phyloP scores from a whole-genome alignment of 2,888 invertebrate species.

The Dryomyza anilis region DNA sequence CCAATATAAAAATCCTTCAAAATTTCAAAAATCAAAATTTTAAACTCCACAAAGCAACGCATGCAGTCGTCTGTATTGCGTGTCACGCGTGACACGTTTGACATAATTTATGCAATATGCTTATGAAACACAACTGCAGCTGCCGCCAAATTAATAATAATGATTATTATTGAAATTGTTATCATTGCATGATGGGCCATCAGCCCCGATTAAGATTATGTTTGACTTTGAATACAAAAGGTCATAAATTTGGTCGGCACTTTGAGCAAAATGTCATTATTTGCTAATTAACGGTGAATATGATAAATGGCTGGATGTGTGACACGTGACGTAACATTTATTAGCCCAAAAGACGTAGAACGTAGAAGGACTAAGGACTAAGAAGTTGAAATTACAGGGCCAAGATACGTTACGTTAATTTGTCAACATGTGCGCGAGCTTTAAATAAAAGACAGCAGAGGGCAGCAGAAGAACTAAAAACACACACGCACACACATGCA shows the following conservation, averaged over 20 bases:
- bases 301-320: constrained; percentile 33
- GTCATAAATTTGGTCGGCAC: constrained; percentile 29
- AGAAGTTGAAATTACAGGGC: constrained; percentile 2
- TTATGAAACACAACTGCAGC: background rate
- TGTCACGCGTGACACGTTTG: no score
- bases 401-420: constrained; percentile 35
- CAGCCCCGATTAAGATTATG: no score
- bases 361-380: background rate
- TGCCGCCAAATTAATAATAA: no score
- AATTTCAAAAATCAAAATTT: background rate
- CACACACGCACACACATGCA: background rate
- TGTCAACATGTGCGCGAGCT: constrained; percentile 29
- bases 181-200: no score
- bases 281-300: constrained; percentile 39
- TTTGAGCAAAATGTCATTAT: constrained; percentile 40
- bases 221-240: no score
- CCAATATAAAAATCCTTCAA: background rate
- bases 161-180: no score
- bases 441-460: background rate
- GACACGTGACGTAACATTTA: constrained; percentile 27
- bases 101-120: constrained; percentile 4
- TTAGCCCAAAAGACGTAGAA: background rate
- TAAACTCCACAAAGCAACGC: no score
- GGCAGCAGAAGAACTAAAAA: background rate
- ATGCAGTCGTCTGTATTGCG: no score